Evolutionary conservation across 1,140 invertebrate genomes (phyloP).

Genomic region (Pseudomyrmex dendroicus): DNA sequence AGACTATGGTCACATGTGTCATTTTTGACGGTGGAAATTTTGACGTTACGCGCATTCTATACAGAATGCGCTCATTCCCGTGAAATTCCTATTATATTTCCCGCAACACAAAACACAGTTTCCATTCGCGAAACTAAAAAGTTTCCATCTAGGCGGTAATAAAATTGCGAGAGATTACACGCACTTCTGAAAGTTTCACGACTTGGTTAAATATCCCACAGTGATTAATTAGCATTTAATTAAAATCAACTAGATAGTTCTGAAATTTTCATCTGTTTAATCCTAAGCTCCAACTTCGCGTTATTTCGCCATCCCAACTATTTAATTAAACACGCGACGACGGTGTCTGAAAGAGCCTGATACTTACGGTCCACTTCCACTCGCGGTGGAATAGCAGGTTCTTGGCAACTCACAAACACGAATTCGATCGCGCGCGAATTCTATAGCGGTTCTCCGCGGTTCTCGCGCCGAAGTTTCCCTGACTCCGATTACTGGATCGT

Average conservation of each 20-base stretch:
- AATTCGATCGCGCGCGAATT: constrained; percentile 48
- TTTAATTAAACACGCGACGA: background rate
- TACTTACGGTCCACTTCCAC: constrained; percentile 4
- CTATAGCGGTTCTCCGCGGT: constrained; percentile 35
- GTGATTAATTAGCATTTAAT: background rate
- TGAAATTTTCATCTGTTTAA: background rate
- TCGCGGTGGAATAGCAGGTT: background rate
- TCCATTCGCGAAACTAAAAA: background rate
- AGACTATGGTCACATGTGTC: background rate
- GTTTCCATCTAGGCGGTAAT: background rate
- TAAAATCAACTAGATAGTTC: background rate
- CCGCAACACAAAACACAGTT: background rate
- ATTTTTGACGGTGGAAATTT: background rate
- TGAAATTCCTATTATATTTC: constrained; percentile 16
- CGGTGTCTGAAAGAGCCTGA: background rate
- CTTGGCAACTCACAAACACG: constrained; percentile 31
- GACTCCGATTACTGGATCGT: constrained; percentile 63
- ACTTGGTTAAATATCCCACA: background rate
- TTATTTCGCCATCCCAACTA: background rate
- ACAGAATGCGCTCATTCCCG: background rate
- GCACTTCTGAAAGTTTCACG: too few relatives aligned
- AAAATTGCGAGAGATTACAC: too few relatives aligned
- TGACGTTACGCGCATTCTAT: background rate
- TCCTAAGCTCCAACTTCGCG: background rate
- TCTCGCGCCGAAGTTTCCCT: constrained; percentile 40